Evolutionary conservation across 2,888 invertebrate genomes (phyloP), one percentile per base, ranked within the genome.

Genomic region (Eustalomyia histrio): DNA sequence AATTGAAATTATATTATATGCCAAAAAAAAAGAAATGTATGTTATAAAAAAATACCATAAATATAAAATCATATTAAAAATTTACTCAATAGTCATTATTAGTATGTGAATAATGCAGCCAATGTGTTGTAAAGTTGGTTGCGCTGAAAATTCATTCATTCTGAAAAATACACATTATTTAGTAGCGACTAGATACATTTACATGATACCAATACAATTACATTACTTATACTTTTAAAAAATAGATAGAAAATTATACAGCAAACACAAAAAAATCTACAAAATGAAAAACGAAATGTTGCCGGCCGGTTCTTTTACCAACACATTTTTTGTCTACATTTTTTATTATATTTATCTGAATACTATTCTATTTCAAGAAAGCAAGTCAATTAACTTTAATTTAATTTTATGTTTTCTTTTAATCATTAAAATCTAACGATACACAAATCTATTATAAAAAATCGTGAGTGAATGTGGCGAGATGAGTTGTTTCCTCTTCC

Each of bases 141-240:
- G 55, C 43, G 53, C 57, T 43, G 18, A 61, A 67, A 67, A 47
- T 75, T 68, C 74, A 75, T 75, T 75, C 75, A 75, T 75, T 68
- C 3, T 61, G n/a, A 29, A 67, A 43, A 57, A 57, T n/a, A 14
- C 55, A 72, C n/a, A 21, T 47, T 52, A 24, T 47, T 43, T 67
- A 24, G 16, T 52, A 24, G 53, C 35, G 35, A 35, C 53, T 39
- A 47, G 43, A 1, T 47, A 47, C 14, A 39, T 47, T 47, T 47
- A 47, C 43, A 47, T n/a, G n/a, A 47, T 7, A 47, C 43, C 6
- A 47, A 47, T 47, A 47, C 43, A 47, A 47, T n/a, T 47, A 47
- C 43, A 47, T n/a, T 47, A 47, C 14, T n/a, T 47, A 47, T n/a
- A 39, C 39, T 39, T 39, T 24, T 2, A 47, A n/a, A 47, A n/a